Evolutionary conservation across 2,797 vertebrate genomes (phyloP), one percentile per base, ranked within the genome.

Genomic region (Catostomus latipinnis): DNA sequence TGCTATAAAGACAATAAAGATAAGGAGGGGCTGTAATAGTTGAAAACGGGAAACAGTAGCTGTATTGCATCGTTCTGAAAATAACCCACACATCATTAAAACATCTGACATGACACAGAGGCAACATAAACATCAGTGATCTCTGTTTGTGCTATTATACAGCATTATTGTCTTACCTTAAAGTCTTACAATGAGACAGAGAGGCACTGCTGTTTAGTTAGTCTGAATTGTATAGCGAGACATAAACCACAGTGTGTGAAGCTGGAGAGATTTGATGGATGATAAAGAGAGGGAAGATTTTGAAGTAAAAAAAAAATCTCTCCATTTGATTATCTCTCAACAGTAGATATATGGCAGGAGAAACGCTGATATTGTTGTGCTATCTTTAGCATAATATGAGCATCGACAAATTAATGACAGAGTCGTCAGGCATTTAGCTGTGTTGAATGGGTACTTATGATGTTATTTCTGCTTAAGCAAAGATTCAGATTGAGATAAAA

Each of bases 191-290:
- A 76, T 81, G 50, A 81, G 76, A 84, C 68, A 82, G 57, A 63
- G 63, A 86, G 73, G 78, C 83, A 86, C 85, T 74, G 82, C 66
- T 80, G 80, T 83, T 83, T 74, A 74, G 22, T 78, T 45, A 34
- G 34, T 34, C 34, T 34, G 34, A 34, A 34, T 34, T 34, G 34
- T 45, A 57, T 46, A 53, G 65, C 10, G 8, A 69, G 71, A 65
- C 9, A 65, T 74, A 74, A 74, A 63, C 22, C 58, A 74, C 60
- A 74, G 60, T 53, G 58, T 74, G 72, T 63, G 72, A 71, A 61
- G 48, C 52, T 22, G 43, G n/a, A n/a, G 53, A 58, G 63, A 76
- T 12, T 58, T 54, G 6, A 18, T 9, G 14, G 12, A 58, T 11
- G 49, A 7, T 18, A 68, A 76, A 0, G 52, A 54, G 43, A 58